A percentile compares a stretch with the other conserved stretches of the same genome.
These are phyloP conservation scores for Phalacrocorax aristotelis DNA, from an alignment of 2,113 vertebrate species.

Conservation along the genomic window DNA sequence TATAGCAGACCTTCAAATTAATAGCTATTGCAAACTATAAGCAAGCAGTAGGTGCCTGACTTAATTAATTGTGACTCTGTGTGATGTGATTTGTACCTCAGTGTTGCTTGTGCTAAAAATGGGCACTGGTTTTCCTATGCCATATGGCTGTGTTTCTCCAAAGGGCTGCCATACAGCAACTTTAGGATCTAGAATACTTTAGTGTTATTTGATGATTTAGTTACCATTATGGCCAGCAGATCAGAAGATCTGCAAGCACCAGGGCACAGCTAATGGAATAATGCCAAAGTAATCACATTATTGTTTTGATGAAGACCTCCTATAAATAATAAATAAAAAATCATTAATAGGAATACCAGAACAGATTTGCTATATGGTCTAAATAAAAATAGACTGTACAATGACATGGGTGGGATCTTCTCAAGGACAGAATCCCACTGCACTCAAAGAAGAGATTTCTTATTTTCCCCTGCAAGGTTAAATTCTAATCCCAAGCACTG, in stretches of 20 bases:
- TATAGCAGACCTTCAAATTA: constrained; percentile 21
- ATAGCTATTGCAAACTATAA: constrained; percentile 4
- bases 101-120: background rate
- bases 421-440: background rate
- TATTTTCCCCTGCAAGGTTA: background rate
- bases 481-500: background rate
- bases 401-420: background rate
- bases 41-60: constrained; percentile 44
- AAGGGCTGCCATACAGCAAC: background rate
- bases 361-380: background rate
- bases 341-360: background rate
- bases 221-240: background rate
- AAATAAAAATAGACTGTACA: background rate
- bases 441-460: background rate
- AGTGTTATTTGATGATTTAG: background rate
- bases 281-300: background rate
- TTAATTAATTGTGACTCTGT: constrained; percentile 54
- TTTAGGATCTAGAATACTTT: background rate
- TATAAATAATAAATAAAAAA: background rate
- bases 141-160: constrained; percentile 25
- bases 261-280: background rate
- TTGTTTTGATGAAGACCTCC: background rate
- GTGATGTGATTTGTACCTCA: constrained; percentile 8
- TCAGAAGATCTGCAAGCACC: background rate
- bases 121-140: background rate